Conservation (phyloP, 2,113 vertebrate species). For the Ondatra zibethicus region DNA sequence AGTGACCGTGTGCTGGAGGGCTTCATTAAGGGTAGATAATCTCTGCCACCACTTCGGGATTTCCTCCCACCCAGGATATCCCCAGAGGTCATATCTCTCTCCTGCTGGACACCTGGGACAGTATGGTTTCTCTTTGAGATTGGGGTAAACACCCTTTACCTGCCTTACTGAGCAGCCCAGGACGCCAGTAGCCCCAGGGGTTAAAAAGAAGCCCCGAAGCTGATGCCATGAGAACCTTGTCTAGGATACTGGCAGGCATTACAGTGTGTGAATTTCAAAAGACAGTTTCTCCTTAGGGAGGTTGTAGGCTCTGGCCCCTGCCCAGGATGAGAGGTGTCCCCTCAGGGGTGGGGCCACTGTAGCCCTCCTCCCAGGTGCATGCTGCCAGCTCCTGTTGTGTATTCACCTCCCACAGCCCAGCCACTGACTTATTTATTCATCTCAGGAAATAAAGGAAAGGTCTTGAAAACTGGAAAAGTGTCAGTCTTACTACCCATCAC, state of each 20-base stretch:
- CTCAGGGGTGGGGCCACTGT: background rate
- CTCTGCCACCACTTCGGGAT: background rate
- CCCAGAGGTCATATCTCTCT: background rate
- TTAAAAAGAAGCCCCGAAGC: background rate
- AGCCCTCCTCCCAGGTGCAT: constrained; percentile 72
- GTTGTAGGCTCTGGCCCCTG: constrained; percentile 7
- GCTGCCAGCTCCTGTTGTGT: constrained; percentile 56
- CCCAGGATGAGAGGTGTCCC: background rate
- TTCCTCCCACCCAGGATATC: constrained; percentile 26
- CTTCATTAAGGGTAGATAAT: constrained; percentile 95
- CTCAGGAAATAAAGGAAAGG: constrained; percentile 82
- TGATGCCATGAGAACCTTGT: background rate
- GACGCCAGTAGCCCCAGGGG: background rate
- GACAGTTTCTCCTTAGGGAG: background rate
- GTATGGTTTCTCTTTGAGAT: constrained; percentile 30
- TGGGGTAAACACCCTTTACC: background rate
- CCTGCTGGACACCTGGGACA: constrained; percentile 1
- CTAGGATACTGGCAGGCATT: background rate
- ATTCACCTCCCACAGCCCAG: background rate
- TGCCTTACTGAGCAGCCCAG: background rate
- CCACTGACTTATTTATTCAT: constrained; percentile 77
- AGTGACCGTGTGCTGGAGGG: constrained; percentile 96
- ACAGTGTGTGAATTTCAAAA: background rate
- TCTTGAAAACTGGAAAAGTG: constrained; percentile 56
- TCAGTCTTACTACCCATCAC: background rate